Base-by-base conservation (phyloP, 2,797 vertebrate genomes). In the Myotis pilosus region DNA sequence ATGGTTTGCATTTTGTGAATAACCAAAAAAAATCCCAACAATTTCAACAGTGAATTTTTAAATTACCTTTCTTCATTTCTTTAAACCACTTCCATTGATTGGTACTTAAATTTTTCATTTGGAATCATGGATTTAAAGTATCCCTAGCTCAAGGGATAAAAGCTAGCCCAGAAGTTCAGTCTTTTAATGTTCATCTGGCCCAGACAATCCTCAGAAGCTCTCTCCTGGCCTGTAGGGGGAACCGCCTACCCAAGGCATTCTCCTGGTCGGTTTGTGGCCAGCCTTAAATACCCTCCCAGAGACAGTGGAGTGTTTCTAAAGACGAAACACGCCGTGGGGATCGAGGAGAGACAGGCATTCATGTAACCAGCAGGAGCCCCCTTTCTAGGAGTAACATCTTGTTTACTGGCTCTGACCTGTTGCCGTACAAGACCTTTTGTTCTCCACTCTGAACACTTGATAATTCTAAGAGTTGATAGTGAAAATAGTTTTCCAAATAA, bases 51-150 rank as follows among this genome's bases (percentile, higher is more conserved):
- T 72, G 75, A 84, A 49, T 87, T 96, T 92, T 90, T 92, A 20
- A 96, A 91, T 94, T 92, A 83, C 33, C 25, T 60, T 22, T 93
- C 93, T 93, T 83, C 47, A 72, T 93, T 96, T 78, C 55, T 49
- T 90, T 86, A 87, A 93, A 75, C 36, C 55, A 69, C 16, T 96
- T 96, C 64, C 33, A 44, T 81, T 68, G 0, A 79, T 49, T 80
- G 69, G 95, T 86, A 87, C 36, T 91, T 96, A 72, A 55, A 60
- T 75, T 94, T 90, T 92, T 64, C 91, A 53, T 90, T 95, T 96
- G 66, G 12, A 78, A 96, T 96, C 87, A 96, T 93, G 95, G 92
- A 92, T 95, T 92, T 97, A 93, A n/a, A 96, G 66, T 87, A 87
- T 91, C 53, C 57, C 93, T 82, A 92, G 60, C 83, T 96, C 87